These are phyloP conservation scores for Drosophila multiciliata DNA, from an alignment of 2,888 invertebrate genomes.

Conservation along the genomic window DNA sequence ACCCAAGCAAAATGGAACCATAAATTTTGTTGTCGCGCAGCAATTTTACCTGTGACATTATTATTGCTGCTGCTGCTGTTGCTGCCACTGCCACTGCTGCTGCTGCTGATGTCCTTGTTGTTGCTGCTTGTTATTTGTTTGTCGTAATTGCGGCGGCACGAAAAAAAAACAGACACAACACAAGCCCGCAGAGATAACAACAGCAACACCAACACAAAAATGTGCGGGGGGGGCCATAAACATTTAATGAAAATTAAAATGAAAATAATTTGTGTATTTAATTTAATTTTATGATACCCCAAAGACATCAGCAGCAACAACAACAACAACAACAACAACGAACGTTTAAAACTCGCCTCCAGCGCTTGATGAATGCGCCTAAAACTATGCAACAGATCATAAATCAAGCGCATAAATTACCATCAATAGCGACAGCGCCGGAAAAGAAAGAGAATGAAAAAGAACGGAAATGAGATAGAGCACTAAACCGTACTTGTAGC, in stretches of 20 bases:
- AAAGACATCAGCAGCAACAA: constrained; percentile 52
- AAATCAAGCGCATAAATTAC: constrained; percentile 79
- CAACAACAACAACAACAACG: constrained; percentile 19
- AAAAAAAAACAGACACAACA: constrained; percentile 35
- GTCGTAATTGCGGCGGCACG: constrained; percentile 74
- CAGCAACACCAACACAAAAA: constrained; percentile 47
- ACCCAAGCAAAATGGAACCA: constrained; percentile 54
- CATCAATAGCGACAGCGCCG: constrained; percentile 14
- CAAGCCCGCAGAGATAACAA: constrained; percentile 47
- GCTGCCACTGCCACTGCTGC: constrained; percentile 30
- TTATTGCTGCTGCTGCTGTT: constrained; percentile 59
- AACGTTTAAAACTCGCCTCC: constrained; percentile 43
- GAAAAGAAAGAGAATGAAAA: background rate
- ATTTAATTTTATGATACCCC: constrained; percentile 79
- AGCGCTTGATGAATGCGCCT: constrained; percentile 67
- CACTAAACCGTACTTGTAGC: background rate
- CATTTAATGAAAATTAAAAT: constrained; percentile 81
- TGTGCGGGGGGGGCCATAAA: constrained; percentile 59
- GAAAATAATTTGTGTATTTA: constrained; percentile 79
- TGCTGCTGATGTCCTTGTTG: constrained; percentile 15
- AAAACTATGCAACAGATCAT: constrained; percentile 80
- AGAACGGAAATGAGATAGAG: background rate
- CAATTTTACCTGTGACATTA: constrained; percentile 80
- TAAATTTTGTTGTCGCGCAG: constrained; percentile 66
- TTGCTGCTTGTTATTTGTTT: constrained; percentile 66